Evolutionary conservation across 2,113 vertebrate genomes (phyloP).

Genomic region (Ctenodactylus gundi): DNA sequence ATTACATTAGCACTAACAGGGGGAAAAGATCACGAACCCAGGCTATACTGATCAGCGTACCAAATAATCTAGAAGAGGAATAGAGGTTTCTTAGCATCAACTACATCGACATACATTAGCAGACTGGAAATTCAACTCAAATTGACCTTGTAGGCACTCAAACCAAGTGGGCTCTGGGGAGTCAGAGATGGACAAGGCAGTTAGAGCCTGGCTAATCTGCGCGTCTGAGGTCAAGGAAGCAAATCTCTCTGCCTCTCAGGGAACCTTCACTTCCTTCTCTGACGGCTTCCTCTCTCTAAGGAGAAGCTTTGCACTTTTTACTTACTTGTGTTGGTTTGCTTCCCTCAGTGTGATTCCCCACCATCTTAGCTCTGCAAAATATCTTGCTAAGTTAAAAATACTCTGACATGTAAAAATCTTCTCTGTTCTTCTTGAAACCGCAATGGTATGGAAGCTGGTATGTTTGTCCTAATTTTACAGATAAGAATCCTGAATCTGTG

Average conservation of each 20-base stretch:
- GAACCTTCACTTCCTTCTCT: not conserved
- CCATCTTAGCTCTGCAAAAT: not conserved
- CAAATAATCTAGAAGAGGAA: not conserved
- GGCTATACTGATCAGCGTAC: not conserved
- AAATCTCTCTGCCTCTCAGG: not conserved
- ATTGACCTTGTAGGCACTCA: not conserved
- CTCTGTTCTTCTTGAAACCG: not conserved
- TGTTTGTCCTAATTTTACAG: not conserved
- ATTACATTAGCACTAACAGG: slow-evolving; percentile 50
- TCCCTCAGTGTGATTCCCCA: not conserved
- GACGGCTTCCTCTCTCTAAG: not conserved
- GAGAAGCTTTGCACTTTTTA: not conserved
- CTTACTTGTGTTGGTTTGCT: not conserved
- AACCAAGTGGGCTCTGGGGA: not conserved
- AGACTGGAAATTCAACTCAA: not conserved
- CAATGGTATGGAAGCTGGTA: too few relatives aligned
- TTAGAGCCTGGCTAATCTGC: not conserved
- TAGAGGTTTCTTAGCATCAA: not conserved
- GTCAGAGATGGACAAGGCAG: not conserved
- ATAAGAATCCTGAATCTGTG: not conserved
- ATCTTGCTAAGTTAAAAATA: not conserved
- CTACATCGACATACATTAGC: not conserved
- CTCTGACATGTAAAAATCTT: not conserved
- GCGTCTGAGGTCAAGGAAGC: not conserved
- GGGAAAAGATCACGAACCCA: slow-evolving; percentile 65